Evolutionary conservation across 2,797 vertebrate genomes (phyloP).

Genomic region (Sebastes diploproa): DNA sequence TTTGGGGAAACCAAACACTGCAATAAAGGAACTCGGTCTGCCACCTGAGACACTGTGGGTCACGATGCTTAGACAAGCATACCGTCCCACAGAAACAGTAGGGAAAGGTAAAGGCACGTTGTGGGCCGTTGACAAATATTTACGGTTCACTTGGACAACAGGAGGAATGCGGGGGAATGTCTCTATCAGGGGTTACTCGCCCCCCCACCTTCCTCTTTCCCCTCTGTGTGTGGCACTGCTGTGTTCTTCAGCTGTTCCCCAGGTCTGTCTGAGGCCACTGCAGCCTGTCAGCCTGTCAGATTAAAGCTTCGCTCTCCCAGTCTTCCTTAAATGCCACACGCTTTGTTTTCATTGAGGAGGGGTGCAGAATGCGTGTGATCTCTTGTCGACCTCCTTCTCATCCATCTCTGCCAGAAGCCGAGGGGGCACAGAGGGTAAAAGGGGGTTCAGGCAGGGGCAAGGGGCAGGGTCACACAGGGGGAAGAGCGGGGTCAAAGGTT

Average conservation of each 20-base stretch:
- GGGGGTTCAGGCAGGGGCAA: constrained; percentile 72
- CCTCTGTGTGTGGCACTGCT: constrained; percentile 70
- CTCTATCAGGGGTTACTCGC: constrained; percentile 55
- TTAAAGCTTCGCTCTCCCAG: constrained; percentile 67
- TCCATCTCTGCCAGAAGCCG: constrained; percentile 75
- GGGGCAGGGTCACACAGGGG: constrained; percentile 75
- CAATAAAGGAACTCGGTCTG: constrained; percentile 46
- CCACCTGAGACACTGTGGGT: constrained; percentile 58
- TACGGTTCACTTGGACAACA: constrained; percentile 68
- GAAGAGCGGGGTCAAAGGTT: constrained; percentile 76
- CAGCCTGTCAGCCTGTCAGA: constrained; percentile 77
- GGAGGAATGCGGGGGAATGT: constrained; percentile 65
- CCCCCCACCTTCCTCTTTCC: constrained; percentile 47
- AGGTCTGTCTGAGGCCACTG: constrained; percentile 66
- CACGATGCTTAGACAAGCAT: constrained; percentile 52
- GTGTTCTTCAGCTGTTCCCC: constrained; percentile 63
- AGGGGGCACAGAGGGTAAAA: constrained; percentile 64
- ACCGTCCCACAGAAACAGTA: constrained; percentile 47
- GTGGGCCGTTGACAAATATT: constrained; percentile 73
- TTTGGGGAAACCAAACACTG: constrained; percentile 72
- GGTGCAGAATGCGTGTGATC: constrained; percentile 81
- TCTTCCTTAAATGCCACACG: constrained; percentile 73
- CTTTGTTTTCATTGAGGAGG: constrained; percentile 80
- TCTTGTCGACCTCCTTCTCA: constrained; percentile 75
- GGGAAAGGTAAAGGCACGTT: constrained; percentile 63